Percentiles rank a stretch among this genome's conserved stretches.
Conservation (phyloP, 2,888 invertebrate species). For the Capitulum mitella region DNA sequence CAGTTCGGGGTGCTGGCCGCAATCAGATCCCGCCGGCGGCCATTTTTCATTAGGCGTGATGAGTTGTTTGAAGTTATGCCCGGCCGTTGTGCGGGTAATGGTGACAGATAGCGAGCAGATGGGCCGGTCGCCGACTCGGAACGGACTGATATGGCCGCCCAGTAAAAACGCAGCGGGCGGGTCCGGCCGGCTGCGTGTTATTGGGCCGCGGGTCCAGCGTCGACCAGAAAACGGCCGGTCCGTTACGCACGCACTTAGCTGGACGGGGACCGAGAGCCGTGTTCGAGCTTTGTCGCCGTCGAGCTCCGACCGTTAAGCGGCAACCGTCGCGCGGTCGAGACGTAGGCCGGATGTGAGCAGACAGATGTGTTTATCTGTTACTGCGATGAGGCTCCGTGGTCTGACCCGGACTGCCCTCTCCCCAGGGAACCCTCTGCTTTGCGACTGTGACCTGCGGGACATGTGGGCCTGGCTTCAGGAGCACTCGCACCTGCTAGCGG, state of each 20-base stretch:
- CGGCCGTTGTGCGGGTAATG: neutral
- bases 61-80: no score
- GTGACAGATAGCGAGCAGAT: conserved; percentile 6
- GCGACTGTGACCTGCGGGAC: conserved; percentile 82
- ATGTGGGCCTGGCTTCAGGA: conserved; percentile 88
- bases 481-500: conserved; percentile 64
- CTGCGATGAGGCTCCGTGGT: neutral
- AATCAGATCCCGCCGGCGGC: neutral
- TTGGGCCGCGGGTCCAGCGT: no score
- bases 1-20: no score
- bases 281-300: no score
- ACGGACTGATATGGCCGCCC: neutral
- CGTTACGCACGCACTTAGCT: no score
- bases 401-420: neutral
- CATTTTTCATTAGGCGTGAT: neutral
- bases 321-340: no score
- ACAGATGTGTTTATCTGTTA: neutral
- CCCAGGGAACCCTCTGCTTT: conserved; percentile 78
- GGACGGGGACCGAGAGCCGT: no score
- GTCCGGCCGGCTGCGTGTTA: no score
- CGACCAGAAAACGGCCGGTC: no score
- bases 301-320: no score
- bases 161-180: neutral
- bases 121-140: neutral
- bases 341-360: no score